These are phyloP conservation scores for Marmota flaviventris DNA, from an alignment of 2,113 vertebrate genomes.

Conservation along the genomic window DNA sequence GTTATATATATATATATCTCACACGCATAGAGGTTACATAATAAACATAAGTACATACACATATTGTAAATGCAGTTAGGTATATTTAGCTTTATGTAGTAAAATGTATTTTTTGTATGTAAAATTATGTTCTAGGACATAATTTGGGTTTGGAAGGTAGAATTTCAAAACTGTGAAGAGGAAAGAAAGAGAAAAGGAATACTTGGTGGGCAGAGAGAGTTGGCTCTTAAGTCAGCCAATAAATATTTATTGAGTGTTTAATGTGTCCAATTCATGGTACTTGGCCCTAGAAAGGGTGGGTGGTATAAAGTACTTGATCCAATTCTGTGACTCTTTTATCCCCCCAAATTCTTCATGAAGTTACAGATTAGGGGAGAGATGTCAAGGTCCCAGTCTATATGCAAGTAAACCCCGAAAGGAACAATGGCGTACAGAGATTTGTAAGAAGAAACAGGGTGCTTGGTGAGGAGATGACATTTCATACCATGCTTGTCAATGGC, in stretches of 20 bases:
- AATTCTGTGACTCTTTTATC: no score
- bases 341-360: not conserved
- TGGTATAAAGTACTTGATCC: not conserved
- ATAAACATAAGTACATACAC: not conserved
- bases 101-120: not conserved
- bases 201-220: not conserved
- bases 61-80: not conserved
- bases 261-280: not conserved
- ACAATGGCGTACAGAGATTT: not conserved
- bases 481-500: not conserved
- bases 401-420: not conserved
- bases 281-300: not conserved
- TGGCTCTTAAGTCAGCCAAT: constrained; percentile 16
- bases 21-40: not conserved
- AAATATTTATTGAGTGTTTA: constrained; percentile 15
- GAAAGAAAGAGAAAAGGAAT: not conserved
- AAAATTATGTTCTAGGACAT: constrained; percentile 20
- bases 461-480: not conserved
- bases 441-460: not conserved
- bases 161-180: constrained; percentile 15
- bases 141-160: constrained; percentile 21
- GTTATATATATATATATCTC: not conserved
- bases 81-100: constrained; percentile 1
- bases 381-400: not conserved
- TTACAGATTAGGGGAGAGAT: not conserved